Evolutionary conservation across 92 coral and sea anemone species (phyloP).

Genomic region (Chrysogorgia sp.): DNA sequence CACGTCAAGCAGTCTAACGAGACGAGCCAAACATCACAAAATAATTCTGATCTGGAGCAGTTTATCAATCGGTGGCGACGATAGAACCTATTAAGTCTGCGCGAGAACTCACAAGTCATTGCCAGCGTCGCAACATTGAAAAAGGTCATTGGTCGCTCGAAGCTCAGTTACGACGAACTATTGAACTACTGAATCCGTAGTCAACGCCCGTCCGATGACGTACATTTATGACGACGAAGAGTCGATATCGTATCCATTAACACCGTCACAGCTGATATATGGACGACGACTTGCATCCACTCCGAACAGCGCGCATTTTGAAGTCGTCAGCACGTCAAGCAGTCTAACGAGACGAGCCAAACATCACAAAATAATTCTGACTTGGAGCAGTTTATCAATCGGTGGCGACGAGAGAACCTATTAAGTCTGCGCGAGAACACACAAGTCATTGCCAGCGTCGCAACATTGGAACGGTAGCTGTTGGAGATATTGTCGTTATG

Average conservation of each 20-base stretch:
- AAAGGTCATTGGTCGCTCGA: too few species aligned
- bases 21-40: constrained; percentile 18
- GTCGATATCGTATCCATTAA: too few species aligned
- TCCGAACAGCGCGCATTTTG: too few species aligned
- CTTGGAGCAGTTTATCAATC: neutral
- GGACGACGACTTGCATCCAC: too few species aligned
- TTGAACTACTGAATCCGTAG: too few species aligned
- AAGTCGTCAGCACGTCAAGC: too few species aligned
- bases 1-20: too few species aligned
- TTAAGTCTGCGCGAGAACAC: neutral
- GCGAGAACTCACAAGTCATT: neutral
- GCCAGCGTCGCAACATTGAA: neutral
- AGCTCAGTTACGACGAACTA: too few species aligned
- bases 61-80: neutral
- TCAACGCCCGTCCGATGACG: too few species aligned
- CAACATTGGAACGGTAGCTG: neutral
- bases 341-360: too few species aligned
- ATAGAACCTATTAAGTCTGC: neutral
- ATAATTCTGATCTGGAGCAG: constrained; percentile 4
- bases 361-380: constrained; percentile 4
- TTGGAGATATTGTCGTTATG: neutral
- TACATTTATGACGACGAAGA: too few species aligned
- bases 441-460: neutral
- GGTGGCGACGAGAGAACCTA: neutral
- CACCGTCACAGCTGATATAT: too few species aligned